These are phyloP conservation scores for Anorthoa munda DNA, from an alignment of 2,888 invertebrate species.

Conservation along the genomic window DNA sequence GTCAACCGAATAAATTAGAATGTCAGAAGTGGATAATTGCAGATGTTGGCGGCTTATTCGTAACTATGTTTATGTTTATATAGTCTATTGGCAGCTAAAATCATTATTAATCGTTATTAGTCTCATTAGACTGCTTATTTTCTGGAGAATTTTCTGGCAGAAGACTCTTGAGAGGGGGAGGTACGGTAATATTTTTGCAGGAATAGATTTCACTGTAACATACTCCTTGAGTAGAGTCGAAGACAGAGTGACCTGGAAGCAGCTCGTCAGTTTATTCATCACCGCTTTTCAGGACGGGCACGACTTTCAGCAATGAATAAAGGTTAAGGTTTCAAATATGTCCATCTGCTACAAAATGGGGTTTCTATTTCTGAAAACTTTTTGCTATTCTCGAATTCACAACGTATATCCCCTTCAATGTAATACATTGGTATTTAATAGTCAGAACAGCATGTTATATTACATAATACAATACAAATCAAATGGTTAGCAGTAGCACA, in stretches of 20 bases:
- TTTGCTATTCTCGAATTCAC: too few species aligned
- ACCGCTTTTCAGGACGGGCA: too few species aligned
- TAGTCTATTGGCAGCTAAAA: not conserved
- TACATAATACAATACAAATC: constrained; percentile 5
- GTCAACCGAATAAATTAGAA: constrained; percentile 60
- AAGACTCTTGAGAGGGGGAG: not conserved
- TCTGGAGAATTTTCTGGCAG: not conserved
- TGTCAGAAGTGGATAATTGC: constrained; percentile 41
- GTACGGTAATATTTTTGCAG: not conserved
- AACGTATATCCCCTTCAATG: not conserved
- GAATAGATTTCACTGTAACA: not conserved
- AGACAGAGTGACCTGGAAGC: too few species aligned
- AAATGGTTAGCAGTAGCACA: not conserved
- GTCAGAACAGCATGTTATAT: not conserved
- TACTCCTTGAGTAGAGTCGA: too few species aligned
- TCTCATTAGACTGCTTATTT: not conserved
- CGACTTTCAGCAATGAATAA: too few species aligned
- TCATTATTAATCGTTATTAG: too few species aligned
- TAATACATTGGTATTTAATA: not conserved
- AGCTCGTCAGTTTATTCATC: too few species aligned
- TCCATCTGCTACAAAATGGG: not conserved
- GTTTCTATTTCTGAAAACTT: too few species aligned
- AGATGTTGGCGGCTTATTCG: not conserved
- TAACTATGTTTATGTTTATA: not conserved
- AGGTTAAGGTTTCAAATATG: too few species aligned